Evolutionary conservation across 2,113 vertebrate genomes (phyloP).

Genomic region (Egretta garzetta): DNA sequence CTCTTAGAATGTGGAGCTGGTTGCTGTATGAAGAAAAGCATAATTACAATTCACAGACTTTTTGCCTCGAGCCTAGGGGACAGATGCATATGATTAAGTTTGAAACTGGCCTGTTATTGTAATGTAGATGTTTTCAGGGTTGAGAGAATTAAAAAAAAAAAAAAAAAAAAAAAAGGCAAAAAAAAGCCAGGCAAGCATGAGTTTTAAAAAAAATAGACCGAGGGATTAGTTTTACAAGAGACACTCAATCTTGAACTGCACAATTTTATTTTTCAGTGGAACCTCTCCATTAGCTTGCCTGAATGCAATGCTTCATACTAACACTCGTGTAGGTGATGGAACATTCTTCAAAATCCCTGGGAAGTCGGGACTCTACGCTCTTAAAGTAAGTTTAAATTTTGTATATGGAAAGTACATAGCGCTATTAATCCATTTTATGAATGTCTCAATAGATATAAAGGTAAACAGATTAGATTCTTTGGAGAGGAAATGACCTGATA

Average conservation of each 20-base stretch:
- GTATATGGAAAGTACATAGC: not conserved
- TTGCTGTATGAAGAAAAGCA: constrained; percentile 76
- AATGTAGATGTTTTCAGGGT: constrained; percentile 84
- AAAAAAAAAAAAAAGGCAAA: not conserved
- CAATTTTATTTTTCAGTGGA: constrained; percentile 83
- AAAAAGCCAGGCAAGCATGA: constrained; percentile 36
- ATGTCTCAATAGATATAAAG: constrained; percentile 52
- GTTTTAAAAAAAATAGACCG: constrained; percentile 40
- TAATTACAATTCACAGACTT: constrained; percentile 81
- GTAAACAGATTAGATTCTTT: constrained; percentile 66
- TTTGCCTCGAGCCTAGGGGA: constrained; percentile 77
- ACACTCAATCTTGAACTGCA: constrained; percentile 63
- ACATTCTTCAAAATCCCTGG: constrained; percentile 89
- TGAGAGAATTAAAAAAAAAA: constrained; percentile 65
- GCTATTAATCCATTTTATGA: constrained; percentile 42
- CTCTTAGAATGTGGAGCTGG: constrained; percentile 66
- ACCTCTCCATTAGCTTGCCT: constrained; percentile 89
- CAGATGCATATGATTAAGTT: constrained; percentile 88
- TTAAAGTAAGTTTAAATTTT: constrained; percentile 83
- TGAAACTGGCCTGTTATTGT: constrained; percentile 82
- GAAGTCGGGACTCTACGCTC: constrained; percentile 86
- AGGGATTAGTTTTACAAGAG: constrained; percentile 71
- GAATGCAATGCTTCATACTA: constrained; percentile 90
- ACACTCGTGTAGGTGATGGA: constrained; percentile 86
- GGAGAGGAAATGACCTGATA: constrained; percentile 49